Evolutionary conservation across 2,113 vertebrate species (phyloP).

Genomic region (Cephalopholis sonnerati): DNA sequence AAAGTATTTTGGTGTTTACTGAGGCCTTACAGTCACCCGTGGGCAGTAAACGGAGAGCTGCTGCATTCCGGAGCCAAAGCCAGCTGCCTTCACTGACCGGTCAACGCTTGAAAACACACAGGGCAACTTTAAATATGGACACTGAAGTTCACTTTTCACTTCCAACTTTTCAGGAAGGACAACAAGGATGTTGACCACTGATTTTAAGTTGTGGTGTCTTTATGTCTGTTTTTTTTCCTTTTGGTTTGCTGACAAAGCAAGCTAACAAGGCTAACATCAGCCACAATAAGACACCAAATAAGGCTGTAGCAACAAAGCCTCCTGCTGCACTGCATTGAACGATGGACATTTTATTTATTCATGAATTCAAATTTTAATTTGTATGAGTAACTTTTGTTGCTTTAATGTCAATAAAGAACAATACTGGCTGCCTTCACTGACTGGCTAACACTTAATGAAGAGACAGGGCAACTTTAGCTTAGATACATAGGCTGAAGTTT

Average conservation of each 20-base stretch:
- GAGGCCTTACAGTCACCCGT: slow-evolving; percentile 56
- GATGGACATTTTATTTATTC: not conserved
- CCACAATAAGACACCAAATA: too few relatives aligned
- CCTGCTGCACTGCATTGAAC: not conserved
- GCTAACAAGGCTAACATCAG: too few relatives aligned
- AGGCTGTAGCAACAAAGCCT: too few relatives aligned
- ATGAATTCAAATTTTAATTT: not conserved
- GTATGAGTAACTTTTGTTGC: not conserved
- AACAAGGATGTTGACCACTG: too few relatives aligned
- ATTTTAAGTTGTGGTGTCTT: not conserved
- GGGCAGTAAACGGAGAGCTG: slow-evolving; percentile 61
- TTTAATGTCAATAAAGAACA: not conserved
- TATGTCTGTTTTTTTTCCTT: not conserved
- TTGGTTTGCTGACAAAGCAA: not conserved
- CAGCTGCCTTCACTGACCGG: slow-evolving; percentile 44
- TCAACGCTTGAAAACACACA: slow-evolving; percentile 33
- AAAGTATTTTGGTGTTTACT: slow-evolving; percentile 69
- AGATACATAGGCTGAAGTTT: too few relatives aligned
- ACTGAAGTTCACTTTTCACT: slow-evolving; percentile 11
- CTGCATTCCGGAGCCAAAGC: slow-evolving; percentile 49
- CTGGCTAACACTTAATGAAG: too few relatives aligned
- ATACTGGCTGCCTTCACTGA: not conserved
- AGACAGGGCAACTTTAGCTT: too few relatives aligned
- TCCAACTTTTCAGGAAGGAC: not conserved
- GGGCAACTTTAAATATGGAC: slow-evolving; percentile 33